phyloP scores from a whole-genome alignment of 2,797 vertebrate genomes.

The Cyprinella venusta region DNA sequence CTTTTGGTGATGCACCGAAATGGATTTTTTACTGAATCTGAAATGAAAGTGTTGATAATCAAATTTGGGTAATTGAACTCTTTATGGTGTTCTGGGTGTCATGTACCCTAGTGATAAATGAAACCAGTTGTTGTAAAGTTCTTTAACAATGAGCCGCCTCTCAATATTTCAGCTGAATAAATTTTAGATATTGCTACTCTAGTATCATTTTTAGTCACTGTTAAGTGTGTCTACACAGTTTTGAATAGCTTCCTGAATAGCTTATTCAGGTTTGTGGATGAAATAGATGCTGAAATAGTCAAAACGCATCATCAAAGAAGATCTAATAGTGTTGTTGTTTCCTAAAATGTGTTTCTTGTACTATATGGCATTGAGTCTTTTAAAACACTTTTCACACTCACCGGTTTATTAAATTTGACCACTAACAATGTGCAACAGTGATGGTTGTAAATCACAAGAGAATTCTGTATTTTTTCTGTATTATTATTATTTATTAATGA shows the following conservation, averaged over 20 bases:
- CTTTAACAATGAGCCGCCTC: neutral
- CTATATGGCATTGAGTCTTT: neutral
- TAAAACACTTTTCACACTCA: neutral
- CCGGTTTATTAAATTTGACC: neutral
- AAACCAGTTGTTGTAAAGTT: neutral
- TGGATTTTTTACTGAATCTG: neutral
- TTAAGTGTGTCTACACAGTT: neutral
- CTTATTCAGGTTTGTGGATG: neutral
- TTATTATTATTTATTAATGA: no score
- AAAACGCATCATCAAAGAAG: neutral
- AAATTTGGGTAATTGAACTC: neutral
- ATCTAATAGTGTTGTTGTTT: neutral
- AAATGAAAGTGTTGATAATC: neutral
- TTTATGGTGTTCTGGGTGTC: neutral
- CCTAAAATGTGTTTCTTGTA: neutral
- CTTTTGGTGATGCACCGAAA: neutral
- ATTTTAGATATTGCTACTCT: neutral
- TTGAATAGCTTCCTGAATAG: neutral
- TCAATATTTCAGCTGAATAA: neutral
- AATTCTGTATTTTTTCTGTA: no score
- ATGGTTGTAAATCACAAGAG: no score
- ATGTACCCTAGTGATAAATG: neutral
- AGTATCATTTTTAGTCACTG: neutral
- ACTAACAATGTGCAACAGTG: no score
- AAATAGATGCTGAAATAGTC: neutral